These are phyloP conservation scores for Cosmorhoe ocellata DNA, from an alignment of 2,888 invertebrate species.

Conservation along the genomic window DNA sequence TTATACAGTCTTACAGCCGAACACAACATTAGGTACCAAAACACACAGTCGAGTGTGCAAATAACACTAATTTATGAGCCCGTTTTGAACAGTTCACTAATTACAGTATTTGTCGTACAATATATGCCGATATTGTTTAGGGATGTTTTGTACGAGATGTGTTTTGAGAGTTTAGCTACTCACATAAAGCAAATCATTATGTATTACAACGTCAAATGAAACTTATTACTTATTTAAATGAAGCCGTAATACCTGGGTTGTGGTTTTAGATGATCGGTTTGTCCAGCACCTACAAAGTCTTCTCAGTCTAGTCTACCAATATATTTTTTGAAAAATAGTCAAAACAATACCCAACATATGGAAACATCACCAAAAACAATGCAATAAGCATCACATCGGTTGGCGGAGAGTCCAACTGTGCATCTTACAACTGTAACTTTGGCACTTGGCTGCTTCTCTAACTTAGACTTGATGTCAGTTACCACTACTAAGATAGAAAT, in stretches of 20 bases:
- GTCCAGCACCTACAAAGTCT: no score
- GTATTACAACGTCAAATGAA: no score
- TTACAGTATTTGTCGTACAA: constrained; percentile 22
- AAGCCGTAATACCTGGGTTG: no score
- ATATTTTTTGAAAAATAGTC: no score
- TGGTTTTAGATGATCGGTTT: no score
- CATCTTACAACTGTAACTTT: constrained; percentile 27
- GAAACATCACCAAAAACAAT: constrained; percentile 37
- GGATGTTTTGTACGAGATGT: constrained; percentile 59
- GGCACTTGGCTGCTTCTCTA: constrained; percentile 26
- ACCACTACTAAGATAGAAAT: constrained; percentile 32
- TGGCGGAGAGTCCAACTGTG: constrained; percentile 20
- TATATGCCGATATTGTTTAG: constrained; percentile 30
- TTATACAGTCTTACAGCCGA: not conserved
- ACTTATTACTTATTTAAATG: no score
- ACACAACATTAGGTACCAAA: constrained; percentile 7
- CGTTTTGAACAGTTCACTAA: constrained; percentile 23
- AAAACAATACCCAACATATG: constrained; percentile 28
- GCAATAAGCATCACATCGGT: constrained; percentile 26
- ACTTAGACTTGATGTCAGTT: constrained; percentile 26
- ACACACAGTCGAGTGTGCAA: not conserved
- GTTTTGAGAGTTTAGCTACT: no score
- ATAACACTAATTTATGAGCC: constrained; percentile 30
- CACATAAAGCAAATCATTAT: no score
- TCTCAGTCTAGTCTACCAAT: no score